Percentiles rank a stretch among this genome's conserved stretches.
These are phyloP conservation scores for Psilanteris sp. DNA, from an alignment of 1,140 invertebrate species.

Conservation along the genomic window DNA sequence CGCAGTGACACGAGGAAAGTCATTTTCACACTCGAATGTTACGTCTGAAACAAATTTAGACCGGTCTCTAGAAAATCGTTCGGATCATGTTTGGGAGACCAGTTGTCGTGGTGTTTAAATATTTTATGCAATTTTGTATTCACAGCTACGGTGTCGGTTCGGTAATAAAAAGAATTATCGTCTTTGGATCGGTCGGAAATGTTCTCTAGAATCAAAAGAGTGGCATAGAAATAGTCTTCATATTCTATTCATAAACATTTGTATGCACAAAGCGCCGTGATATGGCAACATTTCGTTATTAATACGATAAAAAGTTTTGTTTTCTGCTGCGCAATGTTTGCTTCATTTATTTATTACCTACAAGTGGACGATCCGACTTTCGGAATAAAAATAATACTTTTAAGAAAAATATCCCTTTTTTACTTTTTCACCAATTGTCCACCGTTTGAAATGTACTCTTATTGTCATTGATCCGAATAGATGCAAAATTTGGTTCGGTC, in stretches of 20 bases:
- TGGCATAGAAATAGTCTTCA: neutral
- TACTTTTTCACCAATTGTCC: neutral
- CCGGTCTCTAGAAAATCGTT: too few relatives aligned
- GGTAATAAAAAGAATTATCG: neutral
- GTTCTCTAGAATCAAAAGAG: too few relatives aligned
- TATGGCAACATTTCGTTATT: slow-evolving; percentile 19
- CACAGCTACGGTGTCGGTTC: too few relatives aligned
- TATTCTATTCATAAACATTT: slow-evolving; percentile 1
- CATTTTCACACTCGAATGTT: slow-evolving; percentile 14
- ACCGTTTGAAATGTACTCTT: slow-evolving; percentile 7
- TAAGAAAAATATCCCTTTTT: slow-evolving; percentile 1
- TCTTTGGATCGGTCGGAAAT: too few relatives aligned
- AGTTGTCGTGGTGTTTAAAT: too few relatives aligned
- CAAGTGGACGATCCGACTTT: slow-evolving; percentile 3
- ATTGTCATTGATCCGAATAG: slow-evolving; percentile 31
- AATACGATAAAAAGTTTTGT: slow-evolving; percentile 7
- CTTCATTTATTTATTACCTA: slow-evolving; percentile 25
- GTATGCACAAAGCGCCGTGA: neutral
- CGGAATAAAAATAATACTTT: neutral
- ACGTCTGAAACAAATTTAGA: too few relatives aligned
- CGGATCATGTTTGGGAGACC: too few relatives aligned
- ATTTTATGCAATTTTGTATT: too few relatives aligned
- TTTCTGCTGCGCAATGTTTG: slow-evolving; percentile 40
- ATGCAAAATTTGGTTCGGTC: slow-evolving; percentile 28
- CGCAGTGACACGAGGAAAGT: slow-evolving; percentile 1